These are phyloP conservation scores for Belgica antarctica DNA, from an alignment of 2,888 invertebrate genomes.

Conservation along the genomic window DNA sequence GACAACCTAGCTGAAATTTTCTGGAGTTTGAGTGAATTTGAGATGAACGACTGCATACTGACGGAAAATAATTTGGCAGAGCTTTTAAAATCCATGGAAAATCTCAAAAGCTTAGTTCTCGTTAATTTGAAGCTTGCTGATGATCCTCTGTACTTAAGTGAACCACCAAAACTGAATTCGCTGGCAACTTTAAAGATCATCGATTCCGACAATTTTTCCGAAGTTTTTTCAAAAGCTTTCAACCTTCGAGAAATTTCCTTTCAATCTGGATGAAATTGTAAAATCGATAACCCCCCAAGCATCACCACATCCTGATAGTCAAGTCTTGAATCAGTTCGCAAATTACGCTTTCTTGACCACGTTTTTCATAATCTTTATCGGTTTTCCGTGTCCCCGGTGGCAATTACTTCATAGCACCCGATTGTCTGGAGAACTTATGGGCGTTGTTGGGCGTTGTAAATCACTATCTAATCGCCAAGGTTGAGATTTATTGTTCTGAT, in stretches of 20 bases:
- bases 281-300: no score
- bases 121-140: neutral
- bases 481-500: no score
- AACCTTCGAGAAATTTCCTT: neutral
- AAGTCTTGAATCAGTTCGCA: no score
- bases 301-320: no score
- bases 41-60: slow-evolving; percentile 4
- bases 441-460: no score
- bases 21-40: neutral
- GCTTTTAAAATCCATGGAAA: neutral
- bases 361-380: no score
- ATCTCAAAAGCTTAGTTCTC: neutral
- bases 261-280: no score
- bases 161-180: neutral
- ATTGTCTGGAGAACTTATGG: no score
- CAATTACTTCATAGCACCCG: no score
- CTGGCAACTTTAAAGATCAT: slow-evolving; percentile 1
- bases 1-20: slow-evolving; percentile 17
- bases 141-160: neutral
- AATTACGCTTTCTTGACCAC: no score
- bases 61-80: neutral
- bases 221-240: neutral
- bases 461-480: no score
- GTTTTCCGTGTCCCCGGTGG: no score
- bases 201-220: neutral